These are phyloP conservation scores for Scolopax bukidnonensis DNA, from an alignment of 2,797 vertebrate genomes.

Conservation along the genomic window DNA sequence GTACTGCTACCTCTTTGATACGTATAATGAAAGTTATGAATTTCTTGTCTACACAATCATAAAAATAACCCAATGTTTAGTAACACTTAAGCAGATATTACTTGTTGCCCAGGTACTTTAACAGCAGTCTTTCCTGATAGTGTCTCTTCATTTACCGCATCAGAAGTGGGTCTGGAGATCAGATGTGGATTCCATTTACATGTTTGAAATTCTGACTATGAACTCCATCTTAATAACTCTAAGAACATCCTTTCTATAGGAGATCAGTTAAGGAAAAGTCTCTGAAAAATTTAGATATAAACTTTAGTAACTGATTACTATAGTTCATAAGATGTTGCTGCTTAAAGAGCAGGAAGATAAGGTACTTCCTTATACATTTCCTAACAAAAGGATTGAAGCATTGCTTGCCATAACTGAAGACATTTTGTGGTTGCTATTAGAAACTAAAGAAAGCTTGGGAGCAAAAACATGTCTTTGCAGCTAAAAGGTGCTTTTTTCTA, in stretches of 20 bases:
- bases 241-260: neutral
- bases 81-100: neutral
- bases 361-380: constrained; percentile 25
- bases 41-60: neutral
- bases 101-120: neutral
- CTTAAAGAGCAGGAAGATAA: constrained; percentile 34
- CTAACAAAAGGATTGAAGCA: constrained; percentile 47
- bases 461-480: constrained; percentile 2
- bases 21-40: neutral
- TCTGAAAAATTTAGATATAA: constrained; percentile 6
- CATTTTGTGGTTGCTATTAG: constrained; percentile 74
- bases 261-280: constrained; percentile 18
- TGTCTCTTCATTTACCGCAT: neutral
- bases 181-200: neutral
- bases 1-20: neutral
- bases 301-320: neutral
- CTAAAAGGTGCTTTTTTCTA: constrained; percentile 15
- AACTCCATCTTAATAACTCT: neutral
- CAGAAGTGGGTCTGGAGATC: neutral
- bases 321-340: constrained; percentile 7
- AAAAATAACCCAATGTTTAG: neutral
- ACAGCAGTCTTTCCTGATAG: neutral
- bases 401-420: constrained; percentile 15
- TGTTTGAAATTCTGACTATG: neutral
- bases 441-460: constrained; percentile 66